These are phyloP conservation scores for Scelioninae gen. 2 DNA, from an alignment of 2,888 invertebrate species.

Conservation along the genomic window DNA sequence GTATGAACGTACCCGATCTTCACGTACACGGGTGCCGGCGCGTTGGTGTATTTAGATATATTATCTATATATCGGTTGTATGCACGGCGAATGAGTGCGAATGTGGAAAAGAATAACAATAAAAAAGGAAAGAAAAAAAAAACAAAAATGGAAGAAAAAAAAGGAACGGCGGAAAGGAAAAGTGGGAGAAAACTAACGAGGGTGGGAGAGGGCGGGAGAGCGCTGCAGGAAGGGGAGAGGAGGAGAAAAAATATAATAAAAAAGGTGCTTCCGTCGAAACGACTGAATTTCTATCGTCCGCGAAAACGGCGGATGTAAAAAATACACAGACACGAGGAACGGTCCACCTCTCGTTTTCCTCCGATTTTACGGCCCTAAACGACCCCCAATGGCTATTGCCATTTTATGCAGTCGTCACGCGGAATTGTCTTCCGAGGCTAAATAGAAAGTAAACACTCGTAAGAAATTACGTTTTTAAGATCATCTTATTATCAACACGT, in stretches of 20 bases:
- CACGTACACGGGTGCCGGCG: slow-evolving; percentile 32
- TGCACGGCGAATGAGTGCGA: slow-evolving; percentile 37
- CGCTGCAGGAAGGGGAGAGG: too few relatives aligned
- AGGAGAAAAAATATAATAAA: slow-evolving; percentile 49
- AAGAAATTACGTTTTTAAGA: slow-evolving; percentile 46
- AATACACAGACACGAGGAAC: slow-evolving; percentile 47
- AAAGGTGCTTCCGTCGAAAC: slow-evolving; percentile 58
- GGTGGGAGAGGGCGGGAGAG: slow-evolving; percentile 1
- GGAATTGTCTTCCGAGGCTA: slow-evolving; percentile 55
- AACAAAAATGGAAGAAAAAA: too few relatives aligned
- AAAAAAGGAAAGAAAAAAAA: slow-evolving; percentile 12
- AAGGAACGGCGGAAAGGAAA: slow-evolving; percentile 7
- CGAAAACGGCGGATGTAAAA: slow-evolving; percentile 55
- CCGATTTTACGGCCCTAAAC: slow-evolving; percentile 55
- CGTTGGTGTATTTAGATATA: slow-evolving; percentile 25
- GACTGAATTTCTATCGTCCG: slow-evolving; percentile 59
- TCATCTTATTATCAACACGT: slow-evolving; percentile 50
- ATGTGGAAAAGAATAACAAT: slow-evolving; percentile 41
- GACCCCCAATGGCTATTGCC: slow-evolving; percentile 55
- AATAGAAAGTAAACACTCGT: slow-evolving; percentile 57
- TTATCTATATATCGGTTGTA: slow-evolving; percentile 44
- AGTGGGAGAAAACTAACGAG: too few relatives aligned
- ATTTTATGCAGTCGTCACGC: slow-evolving; percentile 53
- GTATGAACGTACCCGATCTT: slow-evolving; percentile 50
- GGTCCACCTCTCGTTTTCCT: slow-evolving; percentile 49